phyloP scores from a whole-genome alignment of 2,113 vertebrate species.

The Prunella fulvescens region DNA sequence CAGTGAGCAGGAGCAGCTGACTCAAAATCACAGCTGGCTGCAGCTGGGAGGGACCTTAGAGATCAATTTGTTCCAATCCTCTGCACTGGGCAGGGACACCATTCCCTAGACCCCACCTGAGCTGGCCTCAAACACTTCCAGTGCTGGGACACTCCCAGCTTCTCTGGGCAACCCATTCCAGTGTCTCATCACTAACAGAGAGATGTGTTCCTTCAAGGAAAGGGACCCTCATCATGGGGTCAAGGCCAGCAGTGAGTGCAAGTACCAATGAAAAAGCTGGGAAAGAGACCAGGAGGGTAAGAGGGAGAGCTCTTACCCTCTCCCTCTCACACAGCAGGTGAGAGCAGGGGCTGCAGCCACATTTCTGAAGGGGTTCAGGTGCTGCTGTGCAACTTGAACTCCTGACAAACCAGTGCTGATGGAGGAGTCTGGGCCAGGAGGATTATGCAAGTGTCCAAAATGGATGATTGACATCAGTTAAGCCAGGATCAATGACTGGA shows the following conservation, averaged over 20 bases:
- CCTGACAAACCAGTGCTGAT: neutral
- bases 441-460: neutral
- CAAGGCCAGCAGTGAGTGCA: neutral
- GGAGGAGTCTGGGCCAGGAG: neutral
- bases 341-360: neutral
- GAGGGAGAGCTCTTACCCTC: neutral
- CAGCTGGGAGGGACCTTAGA: neutral
- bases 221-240: fast-evolving
- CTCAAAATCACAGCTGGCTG: neutral
- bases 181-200: neutral
- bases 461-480: neutral
- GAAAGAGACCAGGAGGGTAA: neutral
- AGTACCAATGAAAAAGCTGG: fast-evolving
- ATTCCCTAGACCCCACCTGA: neutral
- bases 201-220: neutral
- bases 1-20: neutral
- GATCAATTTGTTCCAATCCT: neutral
- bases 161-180: neutral
- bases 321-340: fast-evolving
- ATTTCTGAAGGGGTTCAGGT: neutral
- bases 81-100: neutral
- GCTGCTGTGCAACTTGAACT: neutral
- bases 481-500: neutral
- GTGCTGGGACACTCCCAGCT: neutral
- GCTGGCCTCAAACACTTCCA: neutral